Evolutionary conservation across 2,113 vertebrate species (phyloP), one percentile per base, ranked within the genome.

Genomic region (Triplophysa siluroides): DNA sequence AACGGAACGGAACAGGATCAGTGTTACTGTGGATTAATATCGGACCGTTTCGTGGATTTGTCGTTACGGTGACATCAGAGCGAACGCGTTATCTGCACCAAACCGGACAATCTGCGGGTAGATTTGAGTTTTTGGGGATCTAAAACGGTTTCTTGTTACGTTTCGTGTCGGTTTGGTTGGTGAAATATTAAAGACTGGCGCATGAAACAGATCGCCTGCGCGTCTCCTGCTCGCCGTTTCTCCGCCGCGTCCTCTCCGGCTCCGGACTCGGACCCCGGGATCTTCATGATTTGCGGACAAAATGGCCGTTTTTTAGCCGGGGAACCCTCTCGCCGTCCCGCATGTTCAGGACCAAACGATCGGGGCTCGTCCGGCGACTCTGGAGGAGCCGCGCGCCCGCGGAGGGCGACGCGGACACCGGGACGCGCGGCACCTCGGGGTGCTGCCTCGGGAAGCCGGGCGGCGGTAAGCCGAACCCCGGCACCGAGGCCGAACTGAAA

Each of bases 321-420:
- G 92, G 89, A 90, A 93, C 91, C 93, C 91, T 95, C 92, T 93
- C 94, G 90, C 94, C 95, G 92, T 96, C 95, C 96, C 97, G 95
- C 91, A 98, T 98, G 97, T 97, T 98, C 94, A 96, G 96, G 97
- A 98, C 96, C 96, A 98, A 97, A 98, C 95, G 96, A 89, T 96
- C 96, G 93, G 94, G 94, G 93, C 95, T 98, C 91, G 94, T 98
- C 92, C 95, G 96, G 93, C 95, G 96, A 95, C 96, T 98, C 90
- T 98, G 97, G 96, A 93, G 96, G 93, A 97, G 95, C 93, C 96
- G 95, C 64, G 95, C 95, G 90, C 94, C 95, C 92, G 94, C 93
- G 90, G 95, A 94, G 92, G 95, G 94, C 91, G 95, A 96, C 92
- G 95, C 93, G 90, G 95, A 95, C 90, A 89, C 93, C 72, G 73